Percentiles rank a stretch among this genome's conserved stretches.
Conservation (phyloP, 1,140 invertebrate genomes). For the Magallana ariakensis region DNA sequence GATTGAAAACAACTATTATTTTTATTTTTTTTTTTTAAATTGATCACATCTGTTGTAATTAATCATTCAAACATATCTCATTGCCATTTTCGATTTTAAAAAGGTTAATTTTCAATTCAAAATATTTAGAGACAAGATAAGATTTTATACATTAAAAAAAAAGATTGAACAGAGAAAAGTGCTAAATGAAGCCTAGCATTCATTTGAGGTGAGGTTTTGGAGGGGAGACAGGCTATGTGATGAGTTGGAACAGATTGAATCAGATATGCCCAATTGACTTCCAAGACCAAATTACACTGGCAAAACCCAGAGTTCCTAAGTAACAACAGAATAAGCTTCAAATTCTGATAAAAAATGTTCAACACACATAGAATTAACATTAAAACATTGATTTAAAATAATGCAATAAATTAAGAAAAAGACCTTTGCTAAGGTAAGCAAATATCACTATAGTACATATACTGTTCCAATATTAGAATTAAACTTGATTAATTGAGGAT, state of each 20-base stretch:
- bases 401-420: too few species aligned
- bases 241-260: constrained; percentile 15
- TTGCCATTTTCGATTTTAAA: constrained; percentile 1
- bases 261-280: constrained; percentile 1
- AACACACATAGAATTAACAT: too few species aligned
- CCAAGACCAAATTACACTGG: constrained; percentile 6
- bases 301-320: not conserved
- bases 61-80: not conserved
- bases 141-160: not conserved
- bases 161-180: not conserved
- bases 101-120: not conserved
- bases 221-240: constrained; percentile 11
- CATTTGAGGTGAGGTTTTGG: constrained; percentile 1
- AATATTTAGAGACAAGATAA: not conserved
- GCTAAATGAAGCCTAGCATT: constrained; percentile 8
- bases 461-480: not conserved
- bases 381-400: too few species aligned
- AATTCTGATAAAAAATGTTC: too few species aligned
- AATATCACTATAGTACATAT: not conserved
- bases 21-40: not conserved
- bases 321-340: too few species aligned
- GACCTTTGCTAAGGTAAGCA: too few species aligned
- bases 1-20: not conserved
- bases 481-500: not conserved
- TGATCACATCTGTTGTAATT: not conserved